Conservation (phyloP, 2,888 invertebrate genomes). For the Diadegma fenestrale region DNA sequence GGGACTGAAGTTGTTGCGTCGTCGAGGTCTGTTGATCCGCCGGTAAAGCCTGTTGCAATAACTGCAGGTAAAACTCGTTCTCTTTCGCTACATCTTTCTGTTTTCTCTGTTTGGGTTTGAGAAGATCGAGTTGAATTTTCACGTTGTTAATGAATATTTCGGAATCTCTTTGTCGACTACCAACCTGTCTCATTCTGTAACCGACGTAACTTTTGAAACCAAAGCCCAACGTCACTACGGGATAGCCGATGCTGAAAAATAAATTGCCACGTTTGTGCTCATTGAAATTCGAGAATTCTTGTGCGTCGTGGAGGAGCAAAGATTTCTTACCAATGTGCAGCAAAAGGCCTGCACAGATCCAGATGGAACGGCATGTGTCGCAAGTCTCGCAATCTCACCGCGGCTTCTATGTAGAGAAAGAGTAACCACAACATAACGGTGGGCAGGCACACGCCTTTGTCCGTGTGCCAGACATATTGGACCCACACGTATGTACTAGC, state of each 20-base stretch:
- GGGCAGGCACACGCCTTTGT: conserved; percentile 97
- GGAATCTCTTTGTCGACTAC: conserved; percentile 65
- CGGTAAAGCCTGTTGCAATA: conserved; percentile 96
- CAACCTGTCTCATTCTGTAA: conserved; percentile 92
- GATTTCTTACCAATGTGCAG: conserved; percentile 95
- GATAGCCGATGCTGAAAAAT: conserved; percentile 93
- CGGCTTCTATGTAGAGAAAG: conserved; percentile 97
- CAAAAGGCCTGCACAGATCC: conserved; percentile 97
- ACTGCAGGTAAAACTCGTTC: conserved; percentile 97
- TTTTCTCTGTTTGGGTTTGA: conserved; percentile 88
- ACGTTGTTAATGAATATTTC: background rate
- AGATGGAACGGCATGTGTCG: conserved; percentile 94
- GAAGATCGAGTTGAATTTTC: background rate
- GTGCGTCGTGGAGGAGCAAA: background rate
- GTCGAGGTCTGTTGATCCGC: conserved; percentile 86
- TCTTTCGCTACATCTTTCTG: conserved; percentile 97
- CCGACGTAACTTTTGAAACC: conserved; percentile 97
- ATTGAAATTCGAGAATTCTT: background rate
- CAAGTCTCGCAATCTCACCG: conserved; percentile 93
- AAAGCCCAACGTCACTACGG: conserved; percentile 97
- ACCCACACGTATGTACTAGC: conserved; percentile 99
- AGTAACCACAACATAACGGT: conserved; percentile 97
- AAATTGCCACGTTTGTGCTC: background rate
- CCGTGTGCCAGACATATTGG: conserved; percentile 99
- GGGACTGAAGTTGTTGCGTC: conserved; percentile 79